Conservation (phyloP, 2,888 invertebrate genomes). For the Allygus modestus region DNA sequence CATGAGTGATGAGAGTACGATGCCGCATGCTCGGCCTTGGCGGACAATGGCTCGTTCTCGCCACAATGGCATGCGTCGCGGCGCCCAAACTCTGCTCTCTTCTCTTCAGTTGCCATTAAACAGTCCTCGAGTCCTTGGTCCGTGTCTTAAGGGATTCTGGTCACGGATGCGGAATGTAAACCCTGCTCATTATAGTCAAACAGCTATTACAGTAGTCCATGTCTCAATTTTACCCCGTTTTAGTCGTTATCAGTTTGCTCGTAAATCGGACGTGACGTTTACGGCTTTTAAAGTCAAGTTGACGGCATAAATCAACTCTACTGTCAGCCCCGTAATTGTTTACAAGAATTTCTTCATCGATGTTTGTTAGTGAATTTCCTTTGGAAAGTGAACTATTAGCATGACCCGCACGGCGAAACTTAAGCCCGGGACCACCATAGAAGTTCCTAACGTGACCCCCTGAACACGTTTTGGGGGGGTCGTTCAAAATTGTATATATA, state of each 20-base stretch:
- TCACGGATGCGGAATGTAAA: neutral
- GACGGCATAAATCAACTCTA: neutral
- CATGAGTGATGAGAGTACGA: constrained; percentile 31
- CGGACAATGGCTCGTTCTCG: constrained; percentile 34
- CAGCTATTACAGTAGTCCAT: no score
- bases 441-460: no score
- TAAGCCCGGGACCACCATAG: no score
- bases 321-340: neutral
- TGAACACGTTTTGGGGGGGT: no score
- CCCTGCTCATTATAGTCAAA: neutral
- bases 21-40: constrained; percentile 39
- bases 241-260: neutral
- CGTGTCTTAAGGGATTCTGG: neutral
- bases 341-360: no score
- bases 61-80: constrained; percentile 30
- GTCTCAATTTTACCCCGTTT: neutral
- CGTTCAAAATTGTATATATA: no score
- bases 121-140: neutral
- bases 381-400: no score
- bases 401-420: no score
- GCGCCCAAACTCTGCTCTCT: constrained; percentile 3
- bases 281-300: neutral
- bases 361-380: no score
- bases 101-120: neutral
- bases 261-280: neutral